Conservation (phyloP, 1,140 invertebrate genomes). For the Potamilus streckersoni region DNA sequence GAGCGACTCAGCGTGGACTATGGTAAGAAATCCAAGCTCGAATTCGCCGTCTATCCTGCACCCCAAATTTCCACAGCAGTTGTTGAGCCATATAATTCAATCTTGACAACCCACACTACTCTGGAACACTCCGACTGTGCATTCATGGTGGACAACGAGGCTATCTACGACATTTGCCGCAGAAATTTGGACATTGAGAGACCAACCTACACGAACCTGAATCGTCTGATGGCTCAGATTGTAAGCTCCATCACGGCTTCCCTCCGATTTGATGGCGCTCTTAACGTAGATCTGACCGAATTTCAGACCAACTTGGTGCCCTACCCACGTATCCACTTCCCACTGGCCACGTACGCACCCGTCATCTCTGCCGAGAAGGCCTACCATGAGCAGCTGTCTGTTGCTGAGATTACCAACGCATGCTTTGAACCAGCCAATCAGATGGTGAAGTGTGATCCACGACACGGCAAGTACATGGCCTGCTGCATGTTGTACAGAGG, state of each 20-base stretch:
- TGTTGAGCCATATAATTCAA: conserved; percentile 65
- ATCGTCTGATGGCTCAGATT: conserved; percentile 70
- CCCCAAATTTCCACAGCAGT: conserved; percentile 66
- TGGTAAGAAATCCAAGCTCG: no score
- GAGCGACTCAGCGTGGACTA: conserved; percentile 88
- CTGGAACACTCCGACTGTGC: conserved; percentile 67
- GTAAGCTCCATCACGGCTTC: conserved; percentile 74
- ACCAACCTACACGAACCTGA: conserved; percentile 68
- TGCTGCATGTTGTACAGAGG: conserved; percentile 63
- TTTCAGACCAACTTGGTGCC: conserved; percentile 78
- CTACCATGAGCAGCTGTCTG: conserved; percentile 68
- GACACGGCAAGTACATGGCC: conserved; percentile 75
- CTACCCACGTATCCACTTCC: conserved; percentile 66
- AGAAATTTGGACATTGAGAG: conserved; percentile 87
- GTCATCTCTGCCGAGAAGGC: conserved; percentile 65
- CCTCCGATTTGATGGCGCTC: conserved; percentile 78
- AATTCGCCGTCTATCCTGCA: conserved; percentile 62
- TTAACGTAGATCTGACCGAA: conserved; percentile 80
- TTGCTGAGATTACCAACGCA: conserved; percentile 75
- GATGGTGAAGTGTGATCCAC: conserved; percentile 43
- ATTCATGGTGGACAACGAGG: conserved; percentile 84
- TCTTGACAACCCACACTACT: conserved; percentile 73
- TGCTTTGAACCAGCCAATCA: conserved; percentile 87
- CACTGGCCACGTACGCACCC: conserved; percentile 62
- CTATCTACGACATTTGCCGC: conserved; percentile 91